Percentiles rank a stretch among this genome's conserved stretches.
Evolutionary conservation across 2,113 vertebrate genomes (phyloP).

Genomic region (Megaceryle maxima): DNA sequence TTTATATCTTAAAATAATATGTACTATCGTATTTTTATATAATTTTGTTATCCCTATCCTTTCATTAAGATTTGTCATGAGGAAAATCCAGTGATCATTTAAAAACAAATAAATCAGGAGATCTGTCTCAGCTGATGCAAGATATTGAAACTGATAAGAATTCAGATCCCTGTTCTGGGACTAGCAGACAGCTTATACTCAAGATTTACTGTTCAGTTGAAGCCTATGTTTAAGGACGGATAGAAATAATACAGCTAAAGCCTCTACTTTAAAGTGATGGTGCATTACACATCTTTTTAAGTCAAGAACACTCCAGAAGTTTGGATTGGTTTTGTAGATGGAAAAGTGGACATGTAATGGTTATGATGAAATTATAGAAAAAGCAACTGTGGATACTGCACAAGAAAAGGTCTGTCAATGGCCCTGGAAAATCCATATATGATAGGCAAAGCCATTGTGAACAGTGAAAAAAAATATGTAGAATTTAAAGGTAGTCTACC

Average conservation of each 20-base stretch:
- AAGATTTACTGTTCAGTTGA: background rate
- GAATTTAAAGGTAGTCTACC: background rate
- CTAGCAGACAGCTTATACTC: background rate
- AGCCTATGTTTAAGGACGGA: background rate
- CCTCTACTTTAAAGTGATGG: background rate
- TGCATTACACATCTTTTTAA: background rate
- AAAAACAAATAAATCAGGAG: background rate
- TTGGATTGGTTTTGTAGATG: background rate
- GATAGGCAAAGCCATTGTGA: background rate
- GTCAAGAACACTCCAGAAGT: background rate
- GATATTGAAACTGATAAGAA: background rate
- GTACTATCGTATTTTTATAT: background rate
- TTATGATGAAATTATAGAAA: background rate
- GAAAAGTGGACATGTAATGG: background rate
- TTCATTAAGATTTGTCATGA: background rate
- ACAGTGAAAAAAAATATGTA: background rate
- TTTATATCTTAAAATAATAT: background rate
- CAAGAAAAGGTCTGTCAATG: background rate
- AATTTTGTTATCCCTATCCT: background rate
- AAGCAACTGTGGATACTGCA: background rate
- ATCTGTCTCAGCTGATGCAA: background rate
- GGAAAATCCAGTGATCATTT: background rate
- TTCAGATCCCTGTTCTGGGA: background rate
- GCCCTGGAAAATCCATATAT: background rate
- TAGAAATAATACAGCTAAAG: background rate